phyloP scores from a whole-genome alignment of 2,797 vertebrate genomes.

The Pristis pectinata region DNA sequence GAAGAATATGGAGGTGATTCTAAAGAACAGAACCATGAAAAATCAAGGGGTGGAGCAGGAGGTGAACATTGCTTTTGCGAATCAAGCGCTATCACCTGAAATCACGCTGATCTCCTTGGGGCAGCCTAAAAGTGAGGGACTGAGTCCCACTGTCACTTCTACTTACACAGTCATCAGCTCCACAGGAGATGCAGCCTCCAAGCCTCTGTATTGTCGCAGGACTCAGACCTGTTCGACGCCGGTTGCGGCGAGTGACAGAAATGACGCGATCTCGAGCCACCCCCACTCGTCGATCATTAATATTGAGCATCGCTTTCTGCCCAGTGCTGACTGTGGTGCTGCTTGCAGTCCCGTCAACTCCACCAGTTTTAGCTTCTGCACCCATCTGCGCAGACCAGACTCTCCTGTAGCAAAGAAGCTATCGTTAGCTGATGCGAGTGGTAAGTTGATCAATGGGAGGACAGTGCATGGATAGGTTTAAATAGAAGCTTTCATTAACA shows the following conservation, averaged over 20 bases:
- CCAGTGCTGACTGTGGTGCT: background rate
- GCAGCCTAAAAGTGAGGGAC: background rate
- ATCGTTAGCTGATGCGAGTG: constrained; percentile 59
- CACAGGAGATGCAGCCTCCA: constrained; percentile 45
- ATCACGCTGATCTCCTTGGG: constrained; percentile 40
- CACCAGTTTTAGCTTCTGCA: constrained; percentile 57
- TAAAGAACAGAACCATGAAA: constrained; percentile 61
- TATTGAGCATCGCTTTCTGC: constrained; percentile 12
- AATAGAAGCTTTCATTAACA: background rate
- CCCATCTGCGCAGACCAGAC: constrained; percentile 44
- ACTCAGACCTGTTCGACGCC: constrained; percentile 51
- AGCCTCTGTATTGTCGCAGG: constrained; percentile 23
- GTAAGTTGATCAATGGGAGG: background rate
- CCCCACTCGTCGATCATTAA: constrained; percentile 15
- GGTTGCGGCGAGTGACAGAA: constrained; percentile 40
- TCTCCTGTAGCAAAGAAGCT: constrained; percentile 62
- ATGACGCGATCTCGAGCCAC: constrained; percentile 42
- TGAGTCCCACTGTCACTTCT: constrained; percentile 47
- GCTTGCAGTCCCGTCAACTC: constrained; percentile 47
- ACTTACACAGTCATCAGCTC: constrained; percentile 56
- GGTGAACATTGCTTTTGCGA: background rate
- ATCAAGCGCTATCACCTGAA: fast-evolving
- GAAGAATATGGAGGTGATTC: constrained; percentile 65
- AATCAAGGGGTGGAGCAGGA: constrained; percentile 37
- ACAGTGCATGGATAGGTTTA: background rate